Evolutionary conservation across 2,113 vertebrate genomes (phyloP).

Genomic region (Dunckerocampus dactyliophorus): DNA sequence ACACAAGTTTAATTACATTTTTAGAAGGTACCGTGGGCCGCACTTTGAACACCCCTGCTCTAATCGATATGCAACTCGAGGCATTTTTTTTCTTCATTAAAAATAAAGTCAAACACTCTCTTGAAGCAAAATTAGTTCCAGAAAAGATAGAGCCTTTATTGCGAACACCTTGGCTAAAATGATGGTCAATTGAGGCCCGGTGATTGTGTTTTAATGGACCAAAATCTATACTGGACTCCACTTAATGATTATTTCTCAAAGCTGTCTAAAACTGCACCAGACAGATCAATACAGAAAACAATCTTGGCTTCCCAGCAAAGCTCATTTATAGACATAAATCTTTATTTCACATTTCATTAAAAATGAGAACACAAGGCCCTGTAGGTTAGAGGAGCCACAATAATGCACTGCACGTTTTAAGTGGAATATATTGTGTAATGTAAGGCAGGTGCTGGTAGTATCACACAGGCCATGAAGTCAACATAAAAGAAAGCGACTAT

Average conservation of each 20-base stretch:
- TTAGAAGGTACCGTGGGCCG: too few relatives aligned
- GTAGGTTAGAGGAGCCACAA: neutral
- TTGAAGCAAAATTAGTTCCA: conserved; percentile 27
- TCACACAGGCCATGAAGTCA: too few relatives aligned
- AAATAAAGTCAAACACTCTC: too few relatives aligned
- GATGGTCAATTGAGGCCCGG: conserved; percentile 2
- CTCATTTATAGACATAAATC: neutral
- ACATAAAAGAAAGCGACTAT: too few relatives aligned
- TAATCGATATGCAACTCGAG: conserved; percentile 1
- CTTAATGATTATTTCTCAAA: conserved; percentile 16
- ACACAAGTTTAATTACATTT: too few relatives aligned
- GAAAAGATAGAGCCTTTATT: conserved; percentile 9
- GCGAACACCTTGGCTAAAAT: conserved; percentile 13
- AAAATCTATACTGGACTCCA: conserved; percentile 29
- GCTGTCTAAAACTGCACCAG: conserved; percentile 27
- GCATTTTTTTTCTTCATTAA: conserved; percentile 3
- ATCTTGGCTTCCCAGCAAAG: conserved; percentile 21
- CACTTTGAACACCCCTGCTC: too few relatives aligned
- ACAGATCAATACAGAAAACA: conserved; percentile 40
- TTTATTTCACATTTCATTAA: conserved; percentile 34
- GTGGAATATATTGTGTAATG: too few relatives aligned
- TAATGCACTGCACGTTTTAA: too few relatives aligned
- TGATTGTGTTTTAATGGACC: neutral
- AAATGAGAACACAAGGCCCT: conserved; percentile 7
- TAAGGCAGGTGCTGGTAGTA: too few relatives aligned